These are phyloP conservation scores for Hydroisotoma schaefferi DNA, from an alignment of 2,888 invertebrate genomes.

Conservation along the genomic window DNA sequence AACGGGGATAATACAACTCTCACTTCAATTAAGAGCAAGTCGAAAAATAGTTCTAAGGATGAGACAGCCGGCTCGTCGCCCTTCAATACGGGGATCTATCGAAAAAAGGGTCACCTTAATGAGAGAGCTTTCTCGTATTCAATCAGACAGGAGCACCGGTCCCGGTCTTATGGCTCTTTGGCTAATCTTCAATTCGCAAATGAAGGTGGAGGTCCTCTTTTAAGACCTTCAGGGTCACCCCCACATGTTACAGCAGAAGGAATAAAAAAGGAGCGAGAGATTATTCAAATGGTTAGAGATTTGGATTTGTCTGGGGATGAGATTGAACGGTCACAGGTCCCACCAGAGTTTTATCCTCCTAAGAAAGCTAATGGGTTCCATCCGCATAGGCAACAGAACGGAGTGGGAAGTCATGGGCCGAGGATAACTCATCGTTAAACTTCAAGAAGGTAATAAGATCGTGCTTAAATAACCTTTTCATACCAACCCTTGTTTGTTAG, in stretches of 20 bases:
- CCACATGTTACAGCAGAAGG: constrained; percentile 58
- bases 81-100: constrained; percentile 78
- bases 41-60: constrained; percentile 44
- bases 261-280: constrained; percentile 83
- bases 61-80: constrained; percentile 57
- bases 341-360: constrained; percentile 46
- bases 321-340: constrained; percentile 57
- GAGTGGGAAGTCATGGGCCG: constrained; percentile 45
- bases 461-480: too few relatives aligned
- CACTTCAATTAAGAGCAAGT: constrained; percentile 47
- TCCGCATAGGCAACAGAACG: constrained; percentile 12
- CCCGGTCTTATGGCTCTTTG: constrained; percentile 85
- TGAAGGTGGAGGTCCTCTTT: constrained; percentile 42
- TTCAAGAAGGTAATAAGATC: background rate
- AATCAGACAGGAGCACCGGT: constrained; percentile 87
- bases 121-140: constrained; percentile 91
- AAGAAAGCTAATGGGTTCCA: constrained; percentile 42
- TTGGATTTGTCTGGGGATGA: constrained; percentile 76
- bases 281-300: constrained; percentile 89
- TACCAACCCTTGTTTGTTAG: too few relatives aligned
- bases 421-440: constrained; percentile 47
- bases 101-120: constrained; percentile 86
- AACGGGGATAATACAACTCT: constrained; percentile 48
- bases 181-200: constrained; percentile 82
- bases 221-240: constrained; percentile 42